Percentiles rank a stretch among this genome's conserved stretches.
phyloP scores from a whole-genome alignment of 2,888 invertebrate species.

The Drosophila fulvimacula region DNA sequence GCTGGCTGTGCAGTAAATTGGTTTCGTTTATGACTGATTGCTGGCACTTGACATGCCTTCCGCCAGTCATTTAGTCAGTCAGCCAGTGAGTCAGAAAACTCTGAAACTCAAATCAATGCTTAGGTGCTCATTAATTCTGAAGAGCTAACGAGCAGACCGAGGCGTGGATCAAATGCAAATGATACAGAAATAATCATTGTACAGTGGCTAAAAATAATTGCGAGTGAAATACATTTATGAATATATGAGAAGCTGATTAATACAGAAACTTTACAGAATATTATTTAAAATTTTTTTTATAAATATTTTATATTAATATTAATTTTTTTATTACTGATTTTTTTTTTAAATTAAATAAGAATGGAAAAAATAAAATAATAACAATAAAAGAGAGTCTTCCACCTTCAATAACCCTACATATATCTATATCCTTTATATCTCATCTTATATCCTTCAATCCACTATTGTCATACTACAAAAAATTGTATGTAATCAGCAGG shows the following conservation, averaged over 20 bases:
- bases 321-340: no score
- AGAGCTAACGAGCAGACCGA: conserved; percentile 2
- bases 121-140: conserved; percentile 46
- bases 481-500: conserved; percentile 41
- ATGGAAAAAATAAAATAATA: neutral
- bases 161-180: neutral
- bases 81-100: neutral
- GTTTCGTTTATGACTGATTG: conserved; percentile 47
- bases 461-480: conserved; percentile 32
- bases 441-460: conserved; percentile 12
- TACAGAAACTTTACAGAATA: neutral
- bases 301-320: no score
- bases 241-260: neutral
- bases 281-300: no score
- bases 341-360: neutral
- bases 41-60: conserved; percentile 19
- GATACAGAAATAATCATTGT: neutral
- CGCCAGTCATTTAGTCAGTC: neutral
- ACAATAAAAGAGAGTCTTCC: neutral
- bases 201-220: conserved; percentile 8
- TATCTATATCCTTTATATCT: neutral
- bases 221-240: neutral
- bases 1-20: conserved; percentile 39
- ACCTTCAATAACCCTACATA: neutral
- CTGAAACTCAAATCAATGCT: conserved; percentile 46